Evolutionary conservation across 2,888 invertebrate species (phyloP), one percentile per base, ranked within the genome.

Genomic region (Meteorus colon): DNA sequence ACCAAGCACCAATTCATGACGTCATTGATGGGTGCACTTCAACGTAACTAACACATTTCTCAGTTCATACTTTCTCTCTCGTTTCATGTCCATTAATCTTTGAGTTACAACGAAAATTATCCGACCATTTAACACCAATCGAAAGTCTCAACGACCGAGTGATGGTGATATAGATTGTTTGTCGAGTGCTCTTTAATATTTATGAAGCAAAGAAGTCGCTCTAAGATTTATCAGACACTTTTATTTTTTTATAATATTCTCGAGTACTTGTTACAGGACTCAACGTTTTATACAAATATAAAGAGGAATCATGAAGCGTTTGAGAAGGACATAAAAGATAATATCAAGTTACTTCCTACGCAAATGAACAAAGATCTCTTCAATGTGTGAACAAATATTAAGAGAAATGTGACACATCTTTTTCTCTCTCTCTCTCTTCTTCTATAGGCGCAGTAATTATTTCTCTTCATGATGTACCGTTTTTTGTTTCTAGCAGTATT

Each of bases 1-100:
- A 82, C 83, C 80, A 79, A 76, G 79, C 29, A n/a, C 65, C 77
- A 75, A 78, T 75, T 73, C 73, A 76, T 82, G 82, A 82, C 80
- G 84, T 81, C 81, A 82, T 76, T 55, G 10, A 55, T 55, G 55
- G 55, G 29, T 73, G 77, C 68, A 74, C 66, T 72, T 60, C 67
- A 70, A 66, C 69, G 67, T 72, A 74, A 73, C 70, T 62, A 65
- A 75, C 73, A 75, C 75, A 62, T 48, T 41, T 70, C 19, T 34
- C 34, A 45, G 62, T 31, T 75, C 14, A 74, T 74, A 55, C 51
- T 66, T 67, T n/a, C 67, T 51, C 51, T 45, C 48, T 41, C 24
- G 5, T 59, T 31, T 66, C 34, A 34, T 10, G 55, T 24, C 16
- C 19, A 51, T 34, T 74, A 74, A 69, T 48, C 62, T 62, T 19